phyloP scores from a whole-genome alignment of 2,113 vertebrate genomes.

The Aleadryas rufinucha region DNA sequence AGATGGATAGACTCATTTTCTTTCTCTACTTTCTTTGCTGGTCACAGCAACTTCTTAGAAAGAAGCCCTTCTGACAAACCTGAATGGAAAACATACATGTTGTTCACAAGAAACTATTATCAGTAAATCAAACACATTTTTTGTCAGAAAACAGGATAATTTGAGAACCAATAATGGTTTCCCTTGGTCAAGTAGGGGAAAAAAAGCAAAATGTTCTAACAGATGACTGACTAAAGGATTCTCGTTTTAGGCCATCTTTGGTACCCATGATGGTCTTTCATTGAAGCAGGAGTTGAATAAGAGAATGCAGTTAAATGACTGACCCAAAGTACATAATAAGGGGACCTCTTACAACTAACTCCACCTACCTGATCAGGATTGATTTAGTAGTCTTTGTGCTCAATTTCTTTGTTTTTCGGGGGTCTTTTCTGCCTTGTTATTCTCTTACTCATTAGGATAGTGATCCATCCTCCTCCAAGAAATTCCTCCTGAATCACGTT shows the following conservation, averaged over 20 bases:
- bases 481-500: neutral
- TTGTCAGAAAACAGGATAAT: neutral
- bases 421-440: neutral
- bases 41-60: neutral
- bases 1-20: neutral
- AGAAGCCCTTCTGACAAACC: neutral
- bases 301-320: neutral
- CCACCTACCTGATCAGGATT: neutral
- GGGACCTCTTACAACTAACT: neutral
- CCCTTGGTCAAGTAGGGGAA: rapidly evolving
- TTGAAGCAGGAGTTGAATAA: neutral
- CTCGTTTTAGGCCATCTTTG: neutral
- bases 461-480: neutral
- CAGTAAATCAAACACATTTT: neutral
- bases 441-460: neutral
- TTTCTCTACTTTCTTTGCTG: neutral
- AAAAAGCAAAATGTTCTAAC: neutral
- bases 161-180: neutral
- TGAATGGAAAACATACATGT: neutral
- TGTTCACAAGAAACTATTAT: neutral
- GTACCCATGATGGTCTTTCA: neutral
- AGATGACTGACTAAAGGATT: neutral
- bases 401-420: rapidly evolving
- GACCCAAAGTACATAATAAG: neutral
- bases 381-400: neutral